A percentile compares a stretch with the other conserved stretches of the same genome.
Conservation (phyloP, 2,797 vertebrate genomes). For the Epinephelus awoara region DNA sequence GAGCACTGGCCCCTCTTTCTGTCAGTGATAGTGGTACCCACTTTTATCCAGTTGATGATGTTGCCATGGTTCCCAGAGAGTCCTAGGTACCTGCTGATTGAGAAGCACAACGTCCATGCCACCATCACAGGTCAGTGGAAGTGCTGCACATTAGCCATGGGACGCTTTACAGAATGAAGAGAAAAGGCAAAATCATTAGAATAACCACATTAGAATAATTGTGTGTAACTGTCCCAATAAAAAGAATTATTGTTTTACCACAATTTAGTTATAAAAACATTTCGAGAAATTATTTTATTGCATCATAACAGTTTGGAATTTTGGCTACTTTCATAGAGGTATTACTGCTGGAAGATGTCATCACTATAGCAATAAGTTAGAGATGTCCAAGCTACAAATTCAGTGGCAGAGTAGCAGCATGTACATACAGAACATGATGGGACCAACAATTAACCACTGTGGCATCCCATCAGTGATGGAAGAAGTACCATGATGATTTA, state of each 20-base stretch:
- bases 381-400: neutral
- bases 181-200: neutral
- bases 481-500: too few relatives aligned
- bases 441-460: neutral
- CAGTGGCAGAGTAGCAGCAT: neutral
- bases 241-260: neutral
- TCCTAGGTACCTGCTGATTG: slow-evolving; percentile 93
- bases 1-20: slow-evolving; percentile 92
- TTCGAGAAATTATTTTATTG: neutral
- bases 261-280: neutral
- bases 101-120: slow-evolving; percentile 88
- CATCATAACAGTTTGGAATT: neutral
- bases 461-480: neutral
- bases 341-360: neutral
- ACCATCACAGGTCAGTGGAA: slow-evolving; percentile 88
- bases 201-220: neutral
- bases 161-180: neutral
- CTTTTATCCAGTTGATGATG: slow-evolving; percentile 90
- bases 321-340: neutral
- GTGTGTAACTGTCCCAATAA: neutral
- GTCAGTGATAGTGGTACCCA: slow-evolving; percentile 88
- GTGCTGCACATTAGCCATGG: neutral
- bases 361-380: neutral
- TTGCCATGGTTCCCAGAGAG: slow-evolving; percentile 95
- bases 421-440: neutral